Evolutionary conservation across 2,797 vertebrate genomes (phyloP).

Genomic region (Hyperoplus immaculatus): DNA sequence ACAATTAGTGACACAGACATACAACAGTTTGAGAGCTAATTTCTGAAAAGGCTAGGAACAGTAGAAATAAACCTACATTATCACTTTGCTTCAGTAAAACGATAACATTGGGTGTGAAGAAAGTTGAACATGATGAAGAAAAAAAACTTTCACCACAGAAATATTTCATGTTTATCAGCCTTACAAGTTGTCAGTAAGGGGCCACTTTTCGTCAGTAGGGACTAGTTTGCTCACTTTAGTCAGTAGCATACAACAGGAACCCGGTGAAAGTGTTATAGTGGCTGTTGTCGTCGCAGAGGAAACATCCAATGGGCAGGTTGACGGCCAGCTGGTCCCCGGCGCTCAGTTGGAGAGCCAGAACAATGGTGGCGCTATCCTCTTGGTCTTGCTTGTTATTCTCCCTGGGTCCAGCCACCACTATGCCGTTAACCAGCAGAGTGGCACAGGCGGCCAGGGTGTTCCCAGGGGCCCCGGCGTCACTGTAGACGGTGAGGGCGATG

Average conservation of each 20-base stretch:
- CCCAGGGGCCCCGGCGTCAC: conserved; percentile 67
- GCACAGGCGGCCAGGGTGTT: conserved; percentile 59
- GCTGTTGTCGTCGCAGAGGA: conserved; percentile 74
- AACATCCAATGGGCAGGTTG: conserved; percentile 56
- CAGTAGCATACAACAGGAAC: conserved; percentile 82
- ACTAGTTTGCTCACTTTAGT: conserved; percentile 19
- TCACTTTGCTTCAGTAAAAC: background rate
- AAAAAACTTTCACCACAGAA: background rate
- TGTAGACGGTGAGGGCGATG: conserved; percentile 79
- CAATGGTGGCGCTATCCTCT: conserved; percentile 78
- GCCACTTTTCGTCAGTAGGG: conserved; percentile 3
- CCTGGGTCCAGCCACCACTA: conserved; percentile 7
- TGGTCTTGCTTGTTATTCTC: conserved; percentile 75
- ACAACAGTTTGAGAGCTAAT: background rate
- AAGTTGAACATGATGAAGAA: background rate
- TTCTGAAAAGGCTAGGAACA: background rate
- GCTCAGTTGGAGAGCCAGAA: conserved; percentile 65
- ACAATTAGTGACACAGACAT: background rate
- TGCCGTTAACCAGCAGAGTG: conserved; percentile 67
- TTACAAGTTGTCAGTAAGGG: conserved; percentile 9
- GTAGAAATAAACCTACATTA: no score
- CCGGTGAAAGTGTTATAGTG: conserved; percentile 84
- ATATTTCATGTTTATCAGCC: conserved; percentile 19
- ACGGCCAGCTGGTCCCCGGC: conserved; percentile 76
- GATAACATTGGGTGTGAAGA: background rate